Evolutionary conservation across 2,888 invertebrate species (phyloP), one percentile per base, ranked within the genome.

Genomic region (Caenorhabditis virilis): DNA sequence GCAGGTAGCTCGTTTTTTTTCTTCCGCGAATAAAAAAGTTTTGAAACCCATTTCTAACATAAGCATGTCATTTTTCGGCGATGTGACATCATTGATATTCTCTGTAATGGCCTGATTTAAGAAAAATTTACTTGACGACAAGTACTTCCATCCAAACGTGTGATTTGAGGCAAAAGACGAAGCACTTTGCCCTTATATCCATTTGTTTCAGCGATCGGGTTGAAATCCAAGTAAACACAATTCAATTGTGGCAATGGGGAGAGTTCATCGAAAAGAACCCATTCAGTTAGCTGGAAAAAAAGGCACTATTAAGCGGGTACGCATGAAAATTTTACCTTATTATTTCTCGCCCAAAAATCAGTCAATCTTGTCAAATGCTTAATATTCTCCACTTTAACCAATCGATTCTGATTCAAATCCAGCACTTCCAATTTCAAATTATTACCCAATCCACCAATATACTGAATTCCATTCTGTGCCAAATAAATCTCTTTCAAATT

Each of bases 391-490:
- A 78, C 67, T 26, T 59, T 58, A 30, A 64, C 69, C 11, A 78
- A 62, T 22, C 78, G 69, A 46, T 79, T 79, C 46, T 74, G 64
- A 48, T 79, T 78, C 39, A 79, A 48, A 52, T 79, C 79, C 30
- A 79, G 66, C 18, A 78, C 66, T 50, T 77, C 74, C 20, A 79
- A 66, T 1, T 62, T 62, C 22, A 53, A 42, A 47, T 72, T 69
- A 16, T 64, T 87, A 0, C 88, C 87, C 70, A 94, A 84, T 63
- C 91, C 90, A 83, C 92, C 91, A 62, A 97, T 83, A 36, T 80
- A 83, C 54, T 88, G 87, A 46, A 97, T 88, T 11, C 92, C 94
- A 86, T 97, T 97, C 85, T 95, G 92, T 0, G 94, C 93, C 66
- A 95, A 82, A 84, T 97, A 97, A 20, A 97, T 84, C 83, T 97